Conservation (phyloP, 2,888 invertebrate species). For the Conops quadrifasciatus region DNA sequence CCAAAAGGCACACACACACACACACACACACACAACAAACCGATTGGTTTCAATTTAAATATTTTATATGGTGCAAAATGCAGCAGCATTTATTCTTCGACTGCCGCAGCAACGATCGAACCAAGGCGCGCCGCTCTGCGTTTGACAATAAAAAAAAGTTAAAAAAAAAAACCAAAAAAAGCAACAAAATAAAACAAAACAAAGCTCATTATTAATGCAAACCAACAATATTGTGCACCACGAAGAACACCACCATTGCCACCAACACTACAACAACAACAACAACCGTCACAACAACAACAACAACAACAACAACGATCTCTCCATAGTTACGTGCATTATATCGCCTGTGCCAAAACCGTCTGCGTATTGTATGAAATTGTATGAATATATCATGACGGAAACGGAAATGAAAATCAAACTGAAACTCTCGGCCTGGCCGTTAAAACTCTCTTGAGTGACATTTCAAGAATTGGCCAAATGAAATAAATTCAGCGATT, state of each 20-base stretch:
- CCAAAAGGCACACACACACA: not conserved
- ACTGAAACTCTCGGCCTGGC: slow-evolving; percentile 28
- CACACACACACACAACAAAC: slow-evolving; percentile 3
- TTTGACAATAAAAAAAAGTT: not conserved
- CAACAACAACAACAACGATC: slow-evolving; percentile 5
- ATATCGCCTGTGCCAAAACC: too few relatives aligned
- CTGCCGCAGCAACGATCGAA: slow-evolving; percentile 25
- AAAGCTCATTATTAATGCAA: slow-evolving; percentile 42
- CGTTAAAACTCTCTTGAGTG: slow-evolving; percentile 61
- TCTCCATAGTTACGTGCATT: too few relatives aligned
- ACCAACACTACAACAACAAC: slow-evolving; percentile 3
- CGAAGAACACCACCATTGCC: not conserved
- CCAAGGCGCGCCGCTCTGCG: not conserved
- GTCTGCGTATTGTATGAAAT: not conserved
- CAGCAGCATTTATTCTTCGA: slow-evolving; percentile 35
- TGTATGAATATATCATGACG: slow-evolving; percentile 4
- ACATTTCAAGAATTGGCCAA: slow-evolving; percentile 62
- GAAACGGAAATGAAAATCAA: slow-evolving; percentile 40
- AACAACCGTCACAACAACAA: not conserved
- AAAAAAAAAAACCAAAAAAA: not conserved
- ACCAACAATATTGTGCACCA: slow-evolving; percentile 39
- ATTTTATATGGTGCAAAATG: slow-evolving; percentile 50
- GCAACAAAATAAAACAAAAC: not conserved
- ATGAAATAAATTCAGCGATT: slow-evolving; percentile 59
- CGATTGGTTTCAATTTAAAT: slow-evolving; percentile 49